A percentile compares a stretch with the other conserved stretches of the same genome.
Evolutionary conservation across 2,113 vertebrate genomes (phyloP).

Genomic region (Ptyas mucosa): DNA sequence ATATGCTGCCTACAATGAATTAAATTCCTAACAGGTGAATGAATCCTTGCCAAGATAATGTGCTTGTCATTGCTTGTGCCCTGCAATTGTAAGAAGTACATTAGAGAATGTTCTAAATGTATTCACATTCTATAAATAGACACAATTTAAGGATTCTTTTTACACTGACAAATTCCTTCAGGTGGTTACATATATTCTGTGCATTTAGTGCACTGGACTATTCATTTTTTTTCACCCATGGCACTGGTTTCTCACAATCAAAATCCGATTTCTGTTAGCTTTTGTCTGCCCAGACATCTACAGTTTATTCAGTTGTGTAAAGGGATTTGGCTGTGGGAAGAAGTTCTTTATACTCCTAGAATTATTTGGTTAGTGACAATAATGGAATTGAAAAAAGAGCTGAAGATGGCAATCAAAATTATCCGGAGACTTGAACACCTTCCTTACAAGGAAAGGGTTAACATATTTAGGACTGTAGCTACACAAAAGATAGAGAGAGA

Average conservation of each 20-base stretch:
- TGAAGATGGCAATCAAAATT: neutral
- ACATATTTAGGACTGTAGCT: neutral
- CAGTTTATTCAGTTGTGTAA: neutral
- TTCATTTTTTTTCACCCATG: neutral
- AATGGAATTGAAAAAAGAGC: neutral
- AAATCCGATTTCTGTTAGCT: neutral
- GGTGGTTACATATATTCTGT: neutral
- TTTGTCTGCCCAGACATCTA: neutral
- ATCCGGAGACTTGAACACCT: neutral
- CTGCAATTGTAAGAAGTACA: conserved; percentile 47
- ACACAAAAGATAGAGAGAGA: neutral
- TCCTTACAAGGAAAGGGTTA: neutral
- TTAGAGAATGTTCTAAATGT: conserved; percentile 48
- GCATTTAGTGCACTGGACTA: neutral
- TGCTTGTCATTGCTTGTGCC: conserved; percentile 52
- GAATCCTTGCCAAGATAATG: conserved; percentile 61
- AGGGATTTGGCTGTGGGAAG: neutral
- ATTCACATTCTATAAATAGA: conserved; percentile 65
- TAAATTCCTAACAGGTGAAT: conserved; percentile 62
- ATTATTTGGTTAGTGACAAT: neutral
- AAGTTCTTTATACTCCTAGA: neutral
- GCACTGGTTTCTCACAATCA: neutral
- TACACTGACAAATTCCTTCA: neutral
- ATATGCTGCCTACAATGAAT: conserved; percentile 65
- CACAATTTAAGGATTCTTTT: neutral